phyloP scores from a whole-genome alignment of 2,888 invertebrate genomes.

The Diarsia rubi region DNA sequence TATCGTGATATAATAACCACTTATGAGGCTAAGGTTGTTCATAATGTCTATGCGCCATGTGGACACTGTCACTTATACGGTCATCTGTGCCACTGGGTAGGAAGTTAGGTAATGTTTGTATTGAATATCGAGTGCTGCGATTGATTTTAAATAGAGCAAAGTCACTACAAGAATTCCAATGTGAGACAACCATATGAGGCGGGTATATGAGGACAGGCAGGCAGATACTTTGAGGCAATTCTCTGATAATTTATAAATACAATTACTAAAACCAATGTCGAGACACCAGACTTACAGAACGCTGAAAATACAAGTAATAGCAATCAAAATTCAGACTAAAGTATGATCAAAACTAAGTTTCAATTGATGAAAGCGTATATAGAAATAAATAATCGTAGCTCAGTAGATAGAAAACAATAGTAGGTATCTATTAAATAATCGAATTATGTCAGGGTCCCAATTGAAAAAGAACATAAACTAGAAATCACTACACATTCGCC shows the following conservation, averaged over 20 bases:
- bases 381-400: slow-evolving; percentile 3
- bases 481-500: slow-evolving; percentile 72
- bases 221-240: neutral
- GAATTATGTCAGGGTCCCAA: slow-evolving; percentile 70
- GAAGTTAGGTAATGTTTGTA: slow-evolving; percentile 50
- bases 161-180: slow-evolving; percentile 21
- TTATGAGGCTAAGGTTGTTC: slow-evolving; percentile 88
- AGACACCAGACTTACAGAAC: neutral
- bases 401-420: neutral
- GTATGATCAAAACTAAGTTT: neutral
- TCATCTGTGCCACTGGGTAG: slow-evolving; percentile 57
- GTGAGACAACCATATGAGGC: neutral
- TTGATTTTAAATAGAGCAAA: slow-evolving; percentile 31
- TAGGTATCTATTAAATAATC: slow-evolving; percentile 46
- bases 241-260: neutral
- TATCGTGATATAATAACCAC: slow-evolving; percentile 74
- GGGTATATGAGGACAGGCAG: neutral
- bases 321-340: neutral
- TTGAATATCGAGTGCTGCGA: slow-evolving; percentile 25
- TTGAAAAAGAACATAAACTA: slow-evolving; percentile 67
- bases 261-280: neutral
- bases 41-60: slow-evolving; percentile 49
- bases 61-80: slow-evolving; percentile 51
- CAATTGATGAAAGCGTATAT: neutral
- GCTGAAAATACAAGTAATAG: neutral